phyloP scores from a whole-genome alignment of 1,140 invertebrate genomes.

The Anastatus disparis region DNA sequence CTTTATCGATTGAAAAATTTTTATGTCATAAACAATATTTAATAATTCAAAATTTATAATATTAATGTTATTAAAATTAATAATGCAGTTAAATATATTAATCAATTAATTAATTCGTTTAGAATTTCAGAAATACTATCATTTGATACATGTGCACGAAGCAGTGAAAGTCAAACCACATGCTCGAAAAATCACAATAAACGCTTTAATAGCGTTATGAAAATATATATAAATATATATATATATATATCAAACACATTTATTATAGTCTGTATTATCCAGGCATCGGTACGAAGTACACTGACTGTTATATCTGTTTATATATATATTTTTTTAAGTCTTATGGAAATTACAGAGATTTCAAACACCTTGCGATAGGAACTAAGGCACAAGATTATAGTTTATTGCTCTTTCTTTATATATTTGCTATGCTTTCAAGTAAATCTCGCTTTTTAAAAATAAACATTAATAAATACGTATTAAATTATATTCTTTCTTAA shows the following conservation, averaged over 20 bases:
- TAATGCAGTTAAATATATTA: too few species aligned
- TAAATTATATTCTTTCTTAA: too few species aligned
- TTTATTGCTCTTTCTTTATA: slow-evolving; percentile 8
- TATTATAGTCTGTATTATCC: slow-evolving; percentile 11
- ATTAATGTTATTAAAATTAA: neutral
- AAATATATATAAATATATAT: too few species aligned
- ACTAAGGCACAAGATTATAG: slow-evolving; percentile 47
- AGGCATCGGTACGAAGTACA: slow-evolving; percentile 21
- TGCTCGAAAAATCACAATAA: slow-evolving; percentile 26
- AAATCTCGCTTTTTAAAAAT: slow-evolving; percentile 40
- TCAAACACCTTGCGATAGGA: slow-evolving; percentile 40
- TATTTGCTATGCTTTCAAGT: slow-evolving; percentile 26
- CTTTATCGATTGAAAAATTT: too few species aligned
- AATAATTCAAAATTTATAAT: neutral
- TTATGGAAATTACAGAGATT: slow-evolving; percentile 25
- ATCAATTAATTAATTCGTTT: neutral
- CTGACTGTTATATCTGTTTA: neutral
- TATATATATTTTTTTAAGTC: slow-evolving; percentile 4
- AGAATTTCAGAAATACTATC: slow-evolving; percentile 18
- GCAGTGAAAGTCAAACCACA: slow-evolving; percentile 19
- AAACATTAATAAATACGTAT: too few species aligned
- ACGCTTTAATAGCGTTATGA: slow-evolving; percentile 12
- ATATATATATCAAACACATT: slow-evolving; percentile 7
- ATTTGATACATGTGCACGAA: slow-evolving; percentile 20
- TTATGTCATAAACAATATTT: neutral